Percentiles rank a stretch among this genome's conserved stretches.
Conservation (phyloP, 1,140 invertebrate genomes). For the Teleogryllus occipitalis region DNA sequence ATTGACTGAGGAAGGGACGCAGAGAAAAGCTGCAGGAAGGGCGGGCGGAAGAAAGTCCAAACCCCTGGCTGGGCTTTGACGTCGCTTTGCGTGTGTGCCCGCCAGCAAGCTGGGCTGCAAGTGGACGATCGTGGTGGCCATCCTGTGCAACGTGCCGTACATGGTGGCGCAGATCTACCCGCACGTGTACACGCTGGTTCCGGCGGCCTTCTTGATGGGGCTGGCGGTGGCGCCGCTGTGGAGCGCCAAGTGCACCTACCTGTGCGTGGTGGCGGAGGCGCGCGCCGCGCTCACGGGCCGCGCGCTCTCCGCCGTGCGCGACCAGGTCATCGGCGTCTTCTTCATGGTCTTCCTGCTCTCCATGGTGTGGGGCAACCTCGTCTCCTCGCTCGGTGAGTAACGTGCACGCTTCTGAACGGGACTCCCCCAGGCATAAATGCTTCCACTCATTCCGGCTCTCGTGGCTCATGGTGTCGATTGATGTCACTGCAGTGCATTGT, state of each 20-base stretch:
- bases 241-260: constrained; percentile 83
- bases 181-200: constrained; percentile 71
- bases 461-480: no score
- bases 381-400: constrained; percentile 67
- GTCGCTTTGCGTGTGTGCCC: constrained; percentile 14
- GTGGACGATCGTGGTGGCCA: constrained; percentile 77
- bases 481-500: no score
- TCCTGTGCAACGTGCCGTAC: constrained; percentile 79
- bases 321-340: constrained; percentile 54
- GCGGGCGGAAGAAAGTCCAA: no score
- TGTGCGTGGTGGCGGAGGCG: constrained; percentile 68
- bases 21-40: no score
- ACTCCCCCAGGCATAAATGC: no score
- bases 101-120: constrained; percentile 73
- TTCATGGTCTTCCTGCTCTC: constrained; percentile 91
- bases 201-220: constrained; percentile 73
- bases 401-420: no score
- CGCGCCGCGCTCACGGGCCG: constrained; percentile 64
- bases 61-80: no score
- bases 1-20: no score
- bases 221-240: constrained; percentile 80
- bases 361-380: constrained; percentile 86
- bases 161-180: constrained; percentile 82
- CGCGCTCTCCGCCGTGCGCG: constrained; percentile 50
- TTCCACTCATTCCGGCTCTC: no score